Evolutionary conservation across 2,888 invertebrate genomes (phyloP), one percentile per base, ranked within the genome.

Genomic region (Chelonus formosanus): DNA sequence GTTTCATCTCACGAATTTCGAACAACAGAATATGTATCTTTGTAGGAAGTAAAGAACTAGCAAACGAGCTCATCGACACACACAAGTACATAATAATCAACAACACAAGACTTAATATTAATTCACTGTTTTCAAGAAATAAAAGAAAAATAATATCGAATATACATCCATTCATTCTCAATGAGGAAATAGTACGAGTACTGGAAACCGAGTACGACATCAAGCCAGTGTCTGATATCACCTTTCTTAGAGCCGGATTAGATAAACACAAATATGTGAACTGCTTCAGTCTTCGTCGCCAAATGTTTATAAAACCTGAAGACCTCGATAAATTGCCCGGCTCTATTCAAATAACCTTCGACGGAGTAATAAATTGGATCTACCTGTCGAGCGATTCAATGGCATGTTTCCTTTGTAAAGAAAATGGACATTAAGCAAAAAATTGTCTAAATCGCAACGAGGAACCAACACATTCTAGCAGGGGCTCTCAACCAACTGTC

Each of bases 51-150:
- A 65, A 65, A 59, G 48, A 36, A 3, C 34, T 53, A 5, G 65
- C 68, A 3, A 61, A 68, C 4, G 40, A 56, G 3, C 34, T 68
- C 4, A 44, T 73, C 2, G 40, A 57, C 20, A 20, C 20, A 20
- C 20, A 72, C 47, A 56, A 63, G 3, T 36, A 5, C 36, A 72
- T 75, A 4, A 34, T 4, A 36, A 56, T 75, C 7, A 54, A 43
- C 10, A 58, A 63, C 6, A 44, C 31, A 5, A n/a, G 44, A 3
- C 53, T 71, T 3, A n/a, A 40, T 57, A 69, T 70, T 5, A 67
- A 73, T 6, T 69, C 71, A 47, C 57, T 75, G 20, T 68, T 76
- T 5, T 70, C 72, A 3, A 54, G 48, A n/a, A 68, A 65, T 43
- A 55, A 61, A 36, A 59, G 67, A 47, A 65, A 65, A 31, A 67